A percentile compares a stretch with the other conserved stretches of the same genome.
phyloP scores from a whole-genome alignment of 2,888 invertebrate genomes.

The Ditula angustiorana region DNA sequence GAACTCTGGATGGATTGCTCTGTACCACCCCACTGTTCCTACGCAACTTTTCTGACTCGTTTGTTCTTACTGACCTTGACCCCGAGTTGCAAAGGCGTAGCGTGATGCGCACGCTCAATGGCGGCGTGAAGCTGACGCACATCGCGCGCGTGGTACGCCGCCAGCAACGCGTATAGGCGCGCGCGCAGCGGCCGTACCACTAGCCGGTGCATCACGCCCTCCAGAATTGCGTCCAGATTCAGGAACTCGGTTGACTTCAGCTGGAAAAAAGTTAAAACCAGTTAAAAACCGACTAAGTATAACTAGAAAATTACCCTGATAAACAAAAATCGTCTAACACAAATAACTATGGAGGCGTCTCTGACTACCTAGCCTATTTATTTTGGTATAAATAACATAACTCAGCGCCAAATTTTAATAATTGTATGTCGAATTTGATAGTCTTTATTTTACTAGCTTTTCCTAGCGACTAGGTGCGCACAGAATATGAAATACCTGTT shows the following conservation, averaged over 20 bases:
- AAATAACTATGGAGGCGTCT: too few species aligned
- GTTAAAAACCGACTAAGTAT: neutral
- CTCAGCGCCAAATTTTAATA: too few species aligned
- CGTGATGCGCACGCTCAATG: constrained; percentile 88
- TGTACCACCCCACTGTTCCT: too few species aligned
- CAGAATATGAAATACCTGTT: too few species aligned
- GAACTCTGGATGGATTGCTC: too few species aligned
- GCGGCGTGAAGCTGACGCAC: constrained; percentile 90
- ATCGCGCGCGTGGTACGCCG: constrained; percentile 95
- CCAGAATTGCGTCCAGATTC: constrained; percentile 97
- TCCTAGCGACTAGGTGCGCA: too few species aligned
- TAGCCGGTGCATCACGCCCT: constrained; percentile 96
- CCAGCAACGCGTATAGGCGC: constrained; percentile 93
- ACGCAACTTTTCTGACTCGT: neutral
- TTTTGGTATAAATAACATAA: too few species aligned
- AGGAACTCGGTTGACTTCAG: constrained; percentile 96
- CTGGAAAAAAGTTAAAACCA: constrained; percentile 61
- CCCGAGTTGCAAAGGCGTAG: constrained; percentile 88
- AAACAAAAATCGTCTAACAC: too few species aligned
- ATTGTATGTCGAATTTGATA: too few species aligned
- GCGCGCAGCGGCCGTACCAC: constrained; percentile 94
- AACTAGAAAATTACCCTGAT: too few species aligned
- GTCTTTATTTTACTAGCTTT: too few species aligned
- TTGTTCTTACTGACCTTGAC: constrained; percentile 84
- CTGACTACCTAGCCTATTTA: too few species aligned